Base-by-base conservation (phyloP, 2,797 vertebrate genomes). In the Glossophaga mutica region DNA sequence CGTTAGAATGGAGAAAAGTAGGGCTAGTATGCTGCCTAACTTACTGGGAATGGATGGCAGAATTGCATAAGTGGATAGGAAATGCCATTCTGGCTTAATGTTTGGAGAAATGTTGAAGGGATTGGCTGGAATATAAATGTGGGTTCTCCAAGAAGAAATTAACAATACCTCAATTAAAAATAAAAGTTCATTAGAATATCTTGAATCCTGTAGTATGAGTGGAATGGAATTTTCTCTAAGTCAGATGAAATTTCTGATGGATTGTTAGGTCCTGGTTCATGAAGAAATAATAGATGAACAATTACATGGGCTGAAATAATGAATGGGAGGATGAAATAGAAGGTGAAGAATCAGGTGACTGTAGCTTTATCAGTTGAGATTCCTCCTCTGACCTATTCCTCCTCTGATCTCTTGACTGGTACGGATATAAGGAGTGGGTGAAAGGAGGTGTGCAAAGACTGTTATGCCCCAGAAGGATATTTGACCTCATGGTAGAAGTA, bases 401-500 rank as follows among this genome's bases (percentile, higher is more conserved):
- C 74, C 39, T 59, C 48, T 48, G 3, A 48, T 48, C 52, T 84
- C 98, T 0, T 98, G 0, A 0, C 37, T 18, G 0, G 92, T 57
- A 0, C 98, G 98, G 0, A 98, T 10, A 0, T 98, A 98, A 55
- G 98, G 98, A 0, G 98, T 34, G 0, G 98, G 98, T 0, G 98
- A 98, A 0, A 98, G 57, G 0, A 84, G 42, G 22, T 98, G 98
- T 0, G 98, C 98, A 0, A 98, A 98, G 0, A 98, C 98, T 0
- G 97, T 98, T 0, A 98, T 97, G 0, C n/a, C 39, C 37, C 39
- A 87, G 29, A 90, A 94, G 29, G 34, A 98, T 29, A 48, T 73
- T 91, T 99, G 98, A 0, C 98, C 98, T 96, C 98, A 98, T 0
- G 98, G 98, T 0, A 98, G 67, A 0, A 98, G 0, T 98, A 99